A percentile compares a stretch with the other conserved stretches of the same genome.
Conservation (phyloP, 1,140 invertebrate species). For the Penaeus indicus region DNA sequence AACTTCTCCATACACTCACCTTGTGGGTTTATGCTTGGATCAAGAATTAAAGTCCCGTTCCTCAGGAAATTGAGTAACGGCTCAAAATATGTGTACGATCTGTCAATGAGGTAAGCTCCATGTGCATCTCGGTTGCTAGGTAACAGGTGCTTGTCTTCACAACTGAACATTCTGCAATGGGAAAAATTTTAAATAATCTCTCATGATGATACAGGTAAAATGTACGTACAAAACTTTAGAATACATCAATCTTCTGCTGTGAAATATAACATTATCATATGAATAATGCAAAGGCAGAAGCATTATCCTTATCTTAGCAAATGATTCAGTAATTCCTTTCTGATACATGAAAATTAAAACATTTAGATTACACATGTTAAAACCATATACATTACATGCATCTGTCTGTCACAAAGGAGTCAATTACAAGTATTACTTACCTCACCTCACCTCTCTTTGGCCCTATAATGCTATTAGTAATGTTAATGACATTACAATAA, state of each 20-base stretch:
- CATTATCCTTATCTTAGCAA: no score
- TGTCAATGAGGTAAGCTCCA: slow-evolving; percentile 94
- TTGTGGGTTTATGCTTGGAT: slow-evolving; percentile 89
- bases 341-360: no score
- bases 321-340: no score
- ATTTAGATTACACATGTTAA: no score
- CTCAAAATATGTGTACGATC: slow-evolving; percentile 97
- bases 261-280: no score
- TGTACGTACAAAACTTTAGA: not conserved
- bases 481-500: no score
- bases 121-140: slow-evolving; percentile 82
- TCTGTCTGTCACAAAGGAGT: no score
- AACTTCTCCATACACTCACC: slow-evolving; percentile 73
- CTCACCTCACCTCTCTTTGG: no score
- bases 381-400: no score
- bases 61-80: slow-evolving; percentile 97
- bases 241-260: not conserved
- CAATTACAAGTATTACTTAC: no score
- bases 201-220: not conserved
- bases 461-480: no score
- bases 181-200: not conserved
- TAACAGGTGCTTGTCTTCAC: slow-evolving; percentile 76
- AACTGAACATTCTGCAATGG: slow-evolving; percentile 80
- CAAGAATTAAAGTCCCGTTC: slow-evolving; percentile 92
- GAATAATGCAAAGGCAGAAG: no score